Evolutionary conservation across 2,797 vertebrate species (phyloP).

Genomic region (Chloroceryle inda): DNA sequence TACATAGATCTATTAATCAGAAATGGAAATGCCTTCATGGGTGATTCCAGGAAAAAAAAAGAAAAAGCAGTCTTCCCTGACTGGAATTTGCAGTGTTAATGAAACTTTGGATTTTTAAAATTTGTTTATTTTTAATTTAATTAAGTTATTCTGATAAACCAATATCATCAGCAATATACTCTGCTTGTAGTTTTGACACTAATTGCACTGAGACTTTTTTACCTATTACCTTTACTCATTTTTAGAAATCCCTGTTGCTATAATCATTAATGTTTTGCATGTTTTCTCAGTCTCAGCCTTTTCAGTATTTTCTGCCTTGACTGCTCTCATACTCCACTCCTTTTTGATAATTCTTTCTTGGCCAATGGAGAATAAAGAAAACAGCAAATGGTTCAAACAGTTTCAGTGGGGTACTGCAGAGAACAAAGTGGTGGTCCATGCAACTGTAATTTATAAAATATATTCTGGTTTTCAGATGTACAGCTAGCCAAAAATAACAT

Average conservation of each 20-base stretch:
- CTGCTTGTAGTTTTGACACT: neutral
- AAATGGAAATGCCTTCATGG: neutral
- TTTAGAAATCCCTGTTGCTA: neutral
- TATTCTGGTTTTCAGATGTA: conserved; percentile 27
- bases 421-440: neutral
- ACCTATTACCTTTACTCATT: neutral
- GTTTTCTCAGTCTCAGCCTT: neutral
- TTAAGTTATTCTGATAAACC: neutral
- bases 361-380: conserved; percentile 6
- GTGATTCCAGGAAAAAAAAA: neutral
- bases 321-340: neutral
- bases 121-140: neutral
- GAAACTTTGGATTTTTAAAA: neutral
- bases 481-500: conserved; percentile 26
- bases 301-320: neutral
- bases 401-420: conserved; percentile 3
- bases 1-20: neutral
- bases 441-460: conserved; percentile 20
- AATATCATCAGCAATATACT: neutral
- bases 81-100: neutral
- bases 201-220: neutral
- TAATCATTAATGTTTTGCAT: neutral
- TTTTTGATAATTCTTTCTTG: neutral
- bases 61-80: neutral
- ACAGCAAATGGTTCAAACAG: neutral